Percentiles rank a stretch among this genome's conserved stretches.
Evolutionary conservation across 2,888 invertebrate species (phyloP).

Genomic region (Anarsia innoxiella): DNA sequence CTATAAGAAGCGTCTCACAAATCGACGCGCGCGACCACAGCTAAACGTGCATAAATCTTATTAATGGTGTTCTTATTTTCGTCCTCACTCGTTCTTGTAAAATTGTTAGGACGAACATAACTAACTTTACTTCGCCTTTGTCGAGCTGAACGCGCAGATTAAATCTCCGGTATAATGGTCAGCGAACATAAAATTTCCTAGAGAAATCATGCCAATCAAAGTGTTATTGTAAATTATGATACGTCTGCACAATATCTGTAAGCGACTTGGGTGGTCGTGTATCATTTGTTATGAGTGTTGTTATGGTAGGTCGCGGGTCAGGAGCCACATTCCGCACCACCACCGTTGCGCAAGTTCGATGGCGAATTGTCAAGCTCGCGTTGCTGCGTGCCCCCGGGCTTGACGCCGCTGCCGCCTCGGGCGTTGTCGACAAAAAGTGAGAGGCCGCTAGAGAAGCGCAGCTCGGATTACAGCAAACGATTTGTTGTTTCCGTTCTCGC

Average conservation of each 20-base stretch:
- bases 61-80: conserved; percentile 67
- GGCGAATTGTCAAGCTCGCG: conserved; percentile 52
- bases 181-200: conserved; percentile 39
- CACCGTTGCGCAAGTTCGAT: conserved; percentile 41
- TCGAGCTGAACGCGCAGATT: conserved; percentile 19
- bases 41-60: conserved; percentile 68
- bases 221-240: conserved; percentile 51
- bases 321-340: conserved; percentile 48
- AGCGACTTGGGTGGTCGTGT: conserved; percentile 58
- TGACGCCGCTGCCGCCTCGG: conserved; percentile 23
- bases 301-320: conserved; percentile 54
- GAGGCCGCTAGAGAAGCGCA: conserved; percentile 46
- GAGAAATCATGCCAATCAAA: conserved; percentile 52
- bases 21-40: conserved; percentile 64
- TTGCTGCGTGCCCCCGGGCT: conserved; percentile 19
- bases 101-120: conserved; percentile 48
- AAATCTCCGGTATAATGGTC: conserved; percentile 28
- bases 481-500: conserved; percentile 71
- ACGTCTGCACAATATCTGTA: conserved; percentile 33
- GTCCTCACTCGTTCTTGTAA: conserved; percentile 55
- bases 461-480: conserved; percentile 61
- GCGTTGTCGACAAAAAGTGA: conserved; percentile 55
- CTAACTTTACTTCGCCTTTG: conserved; percentile 36
- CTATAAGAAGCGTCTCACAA: conserved; percentile 62
- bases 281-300: conserved; percentile 44